Evolutionary conservation across 23 tunicate genomes (phyloP).

Genomic region (Diplosoma virens): DNA sequence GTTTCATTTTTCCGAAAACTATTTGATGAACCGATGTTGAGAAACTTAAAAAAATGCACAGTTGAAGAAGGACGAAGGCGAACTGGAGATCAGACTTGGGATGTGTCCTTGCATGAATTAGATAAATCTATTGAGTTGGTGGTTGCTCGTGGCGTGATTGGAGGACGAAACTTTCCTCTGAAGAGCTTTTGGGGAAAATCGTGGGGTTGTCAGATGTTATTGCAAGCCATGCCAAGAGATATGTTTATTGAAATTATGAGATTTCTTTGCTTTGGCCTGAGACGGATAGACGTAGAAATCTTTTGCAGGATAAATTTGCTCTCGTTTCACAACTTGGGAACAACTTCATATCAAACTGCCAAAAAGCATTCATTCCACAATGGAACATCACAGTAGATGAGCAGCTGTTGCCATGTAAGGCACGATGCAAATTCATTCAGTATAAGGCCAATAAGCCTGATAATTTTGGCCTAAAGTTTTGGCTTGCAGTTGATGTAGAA

Average conservation of each 20-base stretch:
- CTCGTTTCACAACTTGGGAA: neutral
- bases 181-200: constrained; percentile 1
- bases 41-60: constrained; percentile 4
- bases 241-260: too few relatives aligned
- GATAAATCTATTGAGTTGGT: constrained; percentile 20
- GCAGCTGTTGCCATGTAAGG: too few relatives aligned
- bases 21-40: constrained; percentile 24
- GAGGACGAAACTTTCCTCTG: constrained; percentile 22
- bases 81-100: constrained; percentile 29
- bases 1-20: constrained; percentile 19
- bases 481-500: too few relatives aligned
- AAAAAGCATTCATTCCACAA: constrained; percentile 16
- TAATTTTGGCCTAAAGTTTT: too few relatives aligned
- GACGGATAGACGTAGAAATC: neutral
- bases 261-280: too few relatives aligned
- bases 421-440: too few relatives aligned
- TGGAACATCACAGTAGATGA: too few relatives aligned
- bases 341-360: constrained; percentile 5
- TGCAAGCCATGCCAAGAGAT: too few relatives aligned
- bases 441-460: too few relatives aligned
- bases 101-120: constrained; percentile 6
- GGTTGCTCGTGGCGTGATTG: constrained; percentile 23
- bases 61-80: constrained; percentile 15
- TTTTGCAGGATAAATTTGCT: constrained; percentile 2
- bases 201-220: too few relatives aligned